Evolutionary conservation across 2,113 vertebrate species (phyloP).

Genomic region (Hymenochirus boettgeri): DNA sequence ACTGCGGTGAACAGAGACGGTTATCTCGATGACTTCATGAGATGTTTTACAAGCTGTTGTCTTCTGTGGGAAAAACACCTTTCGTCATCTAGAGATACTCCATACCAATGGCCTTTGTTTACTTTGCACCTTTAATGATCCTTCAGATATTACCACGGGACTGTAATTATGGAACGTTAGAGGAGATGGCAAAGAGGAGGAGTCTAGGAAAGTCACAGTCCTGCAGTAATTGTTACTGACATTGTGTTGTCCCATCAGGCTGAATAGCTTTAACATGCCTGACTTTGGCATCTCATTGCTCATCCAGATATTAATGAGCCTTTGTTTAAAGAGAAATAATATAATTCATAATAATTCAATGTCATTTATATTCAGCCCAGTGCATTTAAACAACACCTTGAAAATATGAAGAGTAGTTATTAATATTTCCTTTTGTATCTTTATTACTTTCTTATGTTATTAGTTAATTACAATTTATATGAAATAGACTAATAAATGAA

Average conservation of each 20-base stretch:
- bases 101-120: constrained; percentile 61
- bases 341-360: no score
- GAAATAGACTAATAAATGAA: no score
- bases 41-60: background rate
- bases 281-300: background rate
- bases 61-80: constrained; percentile 7
- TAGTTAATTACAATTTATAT: no score
- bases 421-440: no score
- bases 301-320: constrained; percentile 22
- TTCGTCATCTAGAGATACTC: constrained; percentile 47
- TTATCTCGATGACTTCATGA: background rate
- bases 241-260: no score
- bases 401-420: no score
- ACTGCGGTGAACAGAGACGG: no score
- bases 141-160: constrained; percentile 60
- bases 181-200: constrained; percentile 33
- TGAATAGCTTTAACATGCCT: constrained; percentile 16
- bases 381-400: no score
- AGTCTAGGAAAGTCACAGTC: constrained; percentile 14
- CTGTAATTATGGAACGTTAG: constrained; percentile 57
- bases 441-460: no score
- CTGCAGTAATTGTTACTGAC: no score
- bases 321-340: background rate
- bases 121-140: constrained; percentile 61
- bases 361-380: no score